A percentile compares a stretch with the other conserved stretches of the same genome.
Conservation (phyloP, 2,888 invertebrate genomes). For the Noctua janthe region DNA sequence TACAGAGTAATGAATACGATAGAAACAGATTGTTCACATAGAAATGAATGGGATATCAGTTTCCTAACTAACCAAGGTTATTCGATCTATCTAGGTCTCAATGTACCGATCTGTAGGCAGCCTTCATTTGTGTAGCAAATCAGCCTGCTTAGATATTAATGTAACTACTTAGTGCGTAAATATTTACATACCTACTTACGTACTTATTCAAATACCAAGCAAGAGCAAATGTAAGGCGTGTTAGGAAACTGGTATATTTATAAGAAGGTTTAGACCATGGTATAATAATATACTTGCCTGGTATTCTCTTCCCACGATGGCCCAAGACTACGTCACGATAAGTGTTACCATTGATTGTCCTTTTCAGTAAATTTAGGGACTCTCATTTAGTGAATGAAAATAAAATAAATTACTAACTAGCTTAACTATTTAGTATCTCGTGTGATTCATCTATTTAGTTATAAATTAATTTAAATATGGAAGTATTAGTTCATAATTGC, state of each 20-base stretch:
- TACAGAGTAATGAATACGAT: constrained; percentile 27
- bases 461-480: no score
- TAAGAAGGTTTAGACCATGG: no score
- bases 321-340: no score
- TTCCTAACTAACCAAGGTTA: constrained; percentile 48
- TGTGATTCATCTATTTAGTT: no score
- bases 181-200: background rate
- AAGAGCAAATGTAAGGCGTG: background rate
- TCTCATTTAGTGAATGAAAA: no score
- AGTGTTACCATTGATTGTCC: no score
- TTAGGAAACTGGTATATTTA: background rate
- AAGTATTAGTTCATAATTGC: no score
- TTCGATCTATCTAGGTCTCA: constrained; percentile 52
- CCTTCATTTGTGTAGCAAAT: constrained; percentile 39
- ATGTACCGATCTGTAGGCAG: constrained; percentile 11
- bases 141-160: constrained; percentile 33
- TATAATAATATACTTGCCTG: no score
- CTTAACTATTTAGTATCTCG: no score
- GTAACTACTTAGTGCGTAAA: background rate
- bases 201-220: constrained; percentile 4
- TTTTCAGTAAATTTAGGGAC: no score
- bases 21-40: constrained; percentile 22
- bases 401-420: no score
- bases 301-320: no score
- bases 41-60: constrained; percentile 44